Base-by-base conservation (phyloP, 2,113 vertebrate genomes). In the Pampusana beccarii region DNA sequence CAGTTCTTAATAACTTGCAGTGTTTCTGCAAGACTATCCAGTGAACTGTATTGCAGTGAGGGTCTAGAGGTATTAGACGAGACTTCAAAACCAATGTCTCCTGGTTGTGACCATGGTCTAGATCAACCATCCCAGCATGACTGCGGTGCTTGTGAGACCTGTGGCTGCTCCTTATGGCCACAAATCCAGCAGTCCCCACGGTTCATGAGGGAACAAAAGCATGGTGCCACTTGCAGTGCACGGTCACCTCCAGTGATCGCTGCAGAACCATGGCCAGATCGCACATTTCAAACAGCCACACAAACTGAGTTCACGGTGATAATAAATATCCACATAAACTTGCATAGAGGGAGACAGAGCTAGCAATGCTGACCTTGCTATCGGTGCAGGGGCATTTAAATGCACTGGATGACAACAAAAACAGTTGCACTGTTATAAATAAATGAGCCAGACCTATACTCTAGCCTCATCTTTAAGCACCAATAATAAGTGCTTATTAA, bases 201-300 rank as follows among this genome's bases (percentile, higher is more conserved):
- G 28, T 16, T n/a, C 20, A 1, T 1, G 23, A 1, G 10, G 14
- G 54, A 44, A 82, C 44, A 10, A 3, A 50, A 60, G 65, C 34
- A 2, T 0, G 5, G 23, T 10, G 17, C 23, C 3, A 23, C 53
- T 40, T 4, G 9, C 19, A 7, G 16, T 5, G 17, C 42, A 3
- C 0, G 24, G 46, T 36, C 13, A 4, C 18, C 31, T 16, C 33
- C 48, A 36, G 10, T 4, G 2, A 66, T 21, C 2, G 9, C 66
- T 70, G 50, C 72, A 58, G 31, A 16, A 16, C 64, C 17, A 14
- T 15, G 12, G 17, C 50, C 54, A 42, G 56, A 34, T 12, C 2
- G 9, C 25, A 7, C 1, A 0, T 14, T 13, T n/a, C 26, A 24
- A 11, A 17, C 2, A 6, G 36, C 9, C 14, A 19, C 3, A 33